Conservation (phyloP, 2,797 vertebrate genomes). For the Linurgus olivaceus region DNA sequence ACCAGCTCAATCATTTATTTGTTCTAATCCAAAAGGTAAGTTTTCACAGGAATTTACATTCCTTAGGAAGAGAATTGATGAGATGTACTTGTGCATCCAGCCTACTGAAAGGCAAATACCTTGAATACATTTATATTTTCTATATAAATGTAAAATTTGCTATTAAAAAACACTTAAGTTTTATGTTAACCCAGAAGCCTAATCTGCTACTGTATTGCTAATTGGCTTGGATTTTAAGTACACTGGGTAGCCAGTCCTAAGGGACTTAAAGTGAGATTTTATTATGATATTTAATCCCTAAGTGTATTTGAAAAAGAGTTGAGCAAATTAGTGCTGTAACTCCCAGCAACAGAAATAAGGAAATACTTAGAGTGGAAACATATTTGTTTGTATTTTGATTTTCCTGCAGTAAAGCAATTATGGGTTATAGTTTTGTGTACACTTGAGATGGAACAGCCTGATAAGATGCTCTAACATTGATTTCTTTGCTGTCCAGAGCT, state of each 20-base stretch:
- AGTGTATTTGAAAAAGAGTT: not conserved
- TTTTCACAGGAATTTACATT: not conserved
- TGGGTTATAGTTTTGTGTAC: not conserved
- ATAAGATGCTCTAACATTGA: not conserved
- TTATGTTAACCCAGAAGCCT: not conserved
- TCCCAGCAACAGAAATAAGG: not conserved
- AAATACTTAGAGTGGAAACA: fast-evolving
- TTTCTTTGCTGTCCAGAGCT: conserved; percentile 81
- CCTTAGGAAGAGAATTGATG: not conserved
- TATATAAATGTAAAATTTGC: not conserved
- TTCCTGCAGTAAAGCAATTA: not conserved
- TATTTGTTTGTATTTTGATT: not conserved
- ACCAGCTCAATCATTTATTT: conserved; percentile 97
- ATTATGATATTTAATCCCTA: not conserved
- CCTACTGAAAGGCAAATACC: not conserved
- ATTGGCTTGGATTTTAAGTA: not conserved
- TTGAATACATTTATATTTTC: not conserved
- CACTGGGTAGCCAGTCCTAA: not conserved
- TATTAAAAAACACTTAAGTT: not conserved
- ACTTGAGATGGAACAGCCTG: not conserved
- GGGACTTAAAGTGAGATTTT: not conserved
- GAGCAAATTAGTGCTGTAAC: not conserved
- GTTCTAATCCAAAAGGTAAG: conserved; percentile 96
- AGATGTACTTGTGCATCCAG: not conserved
- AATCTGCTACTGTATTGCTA: not conserved